These are phyloP conservation scores for Ellobium chinense DNA, from an alignment of 2,888 invertebrate species.

Conservation along the genomic window DNA sequence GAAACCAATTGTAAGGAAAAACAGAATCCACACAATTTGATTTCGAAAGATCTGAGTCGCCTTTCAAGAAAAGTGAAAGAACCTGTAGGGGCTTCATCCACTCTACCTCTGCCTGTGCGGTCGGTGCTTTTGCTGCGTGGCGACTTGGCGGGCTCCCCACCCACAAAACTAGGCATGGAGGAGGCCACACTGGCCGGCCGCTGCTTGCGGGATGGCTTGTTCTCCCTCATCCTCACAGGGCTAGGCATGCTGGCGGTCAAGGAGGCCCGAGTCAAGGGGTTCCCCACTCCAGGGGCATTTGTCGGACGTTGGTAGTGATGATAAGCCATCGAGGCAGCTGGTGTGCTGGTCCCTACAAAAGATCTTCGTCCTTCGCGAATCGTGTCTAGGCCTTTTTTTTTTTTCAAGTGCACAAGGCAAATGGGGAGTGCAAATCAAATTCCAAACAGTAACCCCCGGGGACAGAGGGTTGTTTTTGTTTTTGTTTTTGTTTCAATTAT, in stretches of 20 bases:
- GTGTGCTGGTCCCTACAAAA: slow-evolving; percentile 70
- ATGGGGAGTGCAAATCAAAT: slow-evolving; percentile 16
- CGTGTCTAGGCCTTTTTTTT: slow-evolving; percentile 66
- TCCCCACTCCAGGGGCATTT: slow-evolving; percentile 13
- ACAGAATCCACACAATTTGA: too few relatives aligned
- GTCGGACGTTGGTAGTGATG: slow-evolving; percentile 50
- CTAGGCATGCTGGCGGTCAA: slow-evolving; percentile 53
- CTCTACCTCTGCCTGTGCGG: slow-evolving; percentile 60
- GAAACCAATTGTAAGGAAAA: too few relatives aligned
- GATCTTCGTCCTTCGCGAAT: slow-evolving; percentile 73
- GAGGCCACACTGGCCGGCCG: slow-evolving; percentile 72
- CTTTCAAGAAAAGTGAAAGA: too few relatives aligned
- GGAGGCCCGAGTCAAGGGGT: slow-evolving; percentile 44
- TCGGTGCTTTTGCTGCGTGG: slow-evolving; percentile 71
- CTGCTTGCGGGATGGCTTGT: slow-evolving; percentile 66
- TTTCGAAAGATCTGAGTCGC: too few relatives aligned
- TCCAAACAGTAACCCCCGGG: slow-evolving; percentile 2
- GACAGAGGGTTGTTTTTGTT: slow-evolving; percentile 2
- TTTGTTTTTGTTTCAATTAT: too few relatives aligned
- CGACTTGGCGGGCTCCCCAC: slow-evolving; percentile 56
- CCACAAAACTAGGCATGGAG: slow-evolving; percentile 70
- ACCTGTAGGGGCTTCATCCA: too few relatives aligned
- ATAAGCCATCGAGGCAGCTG: slow-evolving; percentile 40
- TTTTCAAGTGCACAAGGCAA: neutral
- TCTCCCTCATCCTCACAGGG: slow-evolving; percentile 64